These are phyloP conservation scores for Heliconius aoede DNA, from an alignment of 2,888 invertebrate genomes.

Conservation along the genomic window DNA sequence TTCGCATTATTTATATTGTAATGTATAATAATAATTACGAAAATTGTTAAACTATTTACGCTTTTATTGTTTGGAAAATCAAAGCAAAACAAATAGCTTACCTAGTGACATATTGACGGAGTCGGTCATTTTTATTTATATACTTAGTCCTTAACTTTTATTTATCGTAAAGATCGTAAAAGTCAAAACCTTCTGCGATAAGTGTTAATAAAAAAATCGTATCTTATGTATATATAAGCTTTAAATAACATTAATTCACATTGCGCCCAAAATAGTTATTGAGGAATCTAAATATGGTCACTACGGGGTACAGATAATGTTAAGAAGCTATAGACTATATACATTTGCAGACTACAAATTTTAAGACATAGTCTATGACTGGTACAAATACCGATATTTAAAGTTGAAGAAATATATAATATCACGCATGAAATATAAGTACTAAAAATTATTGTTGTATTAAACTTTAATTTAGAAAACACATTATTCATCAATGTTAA, in stretches of 20 bases:
- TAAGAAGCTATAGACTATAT: neutral
- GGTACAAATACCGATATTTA: too few relatives aligned
- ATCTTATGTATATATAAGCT: neutral
- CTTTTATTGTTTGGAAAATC: neutral
- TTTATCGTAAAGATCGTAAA: neutral
- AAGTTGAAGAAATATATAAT: too few relatives aligned
- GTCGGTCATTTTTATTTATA: constrained; percentile 63
- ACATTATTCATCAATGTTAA: too few relatives aligned
- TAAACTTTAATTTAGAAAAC: too few relatives aligned
- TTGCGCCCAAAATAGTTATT: constrained; percentile 37
- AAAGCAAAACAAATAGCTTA: constrained; percentile 53
- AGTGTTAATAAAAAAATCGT: neutral
- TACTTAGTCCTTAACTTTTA: neutral
- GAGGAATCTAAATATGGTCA: constrained; percentile 26
- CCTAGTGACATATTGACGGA: constrained; percentile 76
- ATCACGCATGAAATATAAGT: too few relatives aligned
- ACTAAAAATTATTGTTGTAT: too few relatives aligned
- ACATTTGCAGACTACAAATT: neutral
- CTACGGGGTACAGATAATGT: constrained; percentile 2
- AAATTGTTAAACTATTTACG: neutral
- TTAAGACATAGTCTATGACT: neutral
- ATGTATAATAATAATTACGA: neutral
- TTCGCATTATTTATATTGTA: neutral
- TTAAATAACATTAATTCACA: constrained; percentile 22
- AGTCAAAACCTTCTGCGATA: neutral